Evolutionary conservation across 2,797 vertebrate genomes (phyloP).

Genomic region (Falco columbarius): DNA sequence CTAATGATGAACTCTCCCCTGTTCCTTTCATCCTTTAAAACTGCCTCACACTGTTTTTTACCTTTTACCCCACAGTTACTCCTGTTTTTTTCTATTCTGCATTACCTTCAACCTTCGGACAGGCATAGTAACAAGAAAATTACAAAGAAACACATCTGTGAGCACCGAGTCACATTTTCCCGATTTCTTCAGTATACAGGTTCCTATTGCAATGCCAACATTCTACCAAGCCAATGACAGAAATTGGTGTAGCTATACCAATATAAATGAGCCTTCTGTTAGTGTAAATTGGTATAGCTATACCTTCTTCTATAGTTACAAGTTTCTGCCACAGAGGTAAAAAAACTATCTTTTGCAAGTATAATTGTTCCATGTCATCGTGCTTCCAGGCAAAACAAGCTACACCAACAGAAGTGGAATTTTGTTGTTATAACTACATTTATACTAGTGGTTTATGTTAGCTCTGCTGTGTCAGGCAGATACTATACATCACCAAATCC

Average conservation of each 20-base stretch:
- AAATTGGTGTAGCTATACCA: not conserved
- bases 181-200: not conserved
- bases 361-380: not conserved
- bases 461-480: not conserved
- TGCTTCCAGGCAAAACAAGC: not conserved
- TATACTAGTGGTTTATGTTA: not conserved
- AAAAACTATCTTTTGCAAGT: not conserved
- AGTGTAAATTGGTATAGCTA: not conserved
- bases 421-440: not conserved
- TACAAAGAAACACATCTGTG: not conserved
- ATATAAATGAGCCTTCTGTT: not conserved
- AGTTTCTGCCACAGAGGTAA: not conserved
- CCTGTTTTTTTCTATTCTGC: not conserved
- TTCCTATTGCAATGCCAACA: not conserved
- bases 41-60: not conserved
- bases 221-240: not conserved
- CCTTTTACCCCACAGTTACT: not conserved
- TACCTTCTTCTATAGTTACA: not conserved
- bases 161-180: not conserved
- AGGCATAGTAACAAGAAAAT: not conserved
- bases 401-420: not conserved
- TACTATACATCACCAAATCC: not conserved
- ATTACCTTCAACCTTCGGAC: not conserved
- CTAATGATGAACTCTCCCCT: not conserved
- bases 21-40: not conserved